Percentiles rank a stretch among this genome's conserved stretches.
Evolutionary conservation across 2,113 vertebrate genomes (phyloP).

Genomic region (Casuarius casuarius): DNA sequence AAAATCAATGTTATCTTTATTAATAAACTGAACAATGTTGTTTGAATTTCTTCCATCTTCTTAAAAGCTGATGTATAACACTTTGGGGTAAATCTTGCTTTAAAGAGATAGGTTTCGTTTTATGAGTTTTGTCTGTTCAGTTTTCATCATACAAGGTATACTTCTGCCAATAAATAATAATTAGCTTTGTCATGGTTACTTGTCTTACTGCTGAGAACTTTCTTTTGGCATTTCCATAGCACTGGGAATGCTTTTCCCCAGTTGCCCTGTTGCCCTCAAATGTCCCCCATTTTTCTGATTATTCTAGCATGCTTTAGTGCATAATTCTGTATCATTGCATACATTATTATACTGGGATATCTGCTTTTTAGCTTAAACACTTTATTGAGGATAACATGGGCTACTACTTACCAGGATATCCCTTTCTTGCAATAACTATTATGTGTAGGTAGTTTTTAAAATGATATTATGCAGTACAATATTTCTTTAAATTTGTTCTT

Average conservation of each 20-base stretch:
- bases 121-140: neutral
- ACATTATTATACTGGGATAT: neutral
- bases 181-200: neutral
- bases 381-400: neutral
- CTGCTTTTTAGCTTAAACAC: neutral
- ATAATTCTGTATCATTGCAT: neutral
- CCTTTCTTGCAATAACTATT: neutral
- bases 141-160: neutral
- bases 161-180: neutral
- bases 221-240: neutral
- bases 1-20: neutral
- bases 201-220: neutral
- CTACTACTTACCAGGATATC: neutral
- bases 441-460: neutral
- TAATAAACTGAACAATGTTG: neutral
- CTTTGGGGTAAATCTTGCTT: neutral
- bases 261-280: neutral
- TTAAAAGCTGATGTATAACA: neutral
- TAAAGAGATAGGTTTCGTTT: neutral
- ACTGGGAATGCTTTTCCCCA: neutral
- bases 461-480: neutral
- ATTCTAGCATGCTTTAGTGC: neutral
- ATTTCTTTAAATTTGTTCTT: neutral
- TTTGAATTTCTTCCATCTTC: neutral
- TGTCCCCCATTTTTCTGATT: fast-evolving